Evolutionary conservation across 1,140 invertebrate species (phyloP).

Genomic region (Cylas formicarius): DNA sequence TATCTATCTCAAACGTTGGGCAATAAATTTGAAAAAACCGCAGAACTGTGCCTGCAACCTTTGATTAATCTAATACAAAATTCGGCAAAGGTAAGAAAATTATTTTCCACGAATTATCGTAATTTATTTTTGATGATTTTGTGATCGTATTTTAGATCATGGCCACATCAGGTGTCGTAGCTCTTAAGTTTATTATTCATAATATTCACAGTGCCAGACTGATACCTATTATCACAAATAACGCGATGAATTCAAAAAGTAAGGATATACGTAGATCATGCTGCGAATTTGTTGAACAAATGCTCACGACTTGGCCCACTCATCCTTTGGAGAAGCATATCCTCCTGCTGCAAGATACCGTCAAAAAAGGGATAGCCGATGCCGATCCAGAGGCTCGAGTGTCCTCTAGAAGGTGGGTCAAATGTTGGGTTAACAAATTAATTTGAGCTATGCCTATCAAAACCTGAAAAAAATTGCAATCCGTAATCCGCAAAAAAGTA

Average conservation of each 20-base stretch:
- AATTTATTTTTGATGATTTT: conserved; percentile 2
- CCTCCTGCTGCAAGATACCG: conserved; percentile 67
- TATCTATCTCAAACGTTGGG: conserved; percentile 79
- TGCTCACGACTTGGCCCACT: conserved; percentile 80
- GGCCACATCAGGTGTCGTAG: conserved; percentile 79
- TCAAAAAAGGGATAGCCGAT: conserved; percentile 85
- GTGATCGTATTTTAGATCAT: conserved; percentile 60
- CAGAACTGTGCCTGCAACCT: conserved; percentile 70
- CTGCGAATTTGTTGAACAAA: conserved; percentile 78
- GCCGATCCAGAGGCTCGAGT: conserved; percentile 83
- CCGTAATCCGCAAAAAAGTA: too few species aligned
- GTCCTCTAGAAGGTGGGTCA: conserved; percentile 59
- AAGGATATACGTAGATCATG: conserved; percentile 79
- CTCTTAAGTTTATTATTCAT: conserved; percentile 83
- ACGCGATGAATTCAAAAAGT: conserved; percentile 74
- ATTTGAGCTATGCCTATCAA: too few species aligned
- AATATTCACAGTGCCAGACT: conserved; percentile 78
- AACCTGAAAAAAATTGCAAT: too few species aligned
- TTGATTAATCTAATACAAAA: conserved; percentile 91
- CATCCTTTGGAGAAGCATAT: conserved; percentile 77
- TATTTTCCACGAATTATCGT: conserved; percentile 1
- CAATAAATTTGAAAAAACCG: conserved; percentile 78
- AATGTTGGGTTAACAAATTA: neutral
- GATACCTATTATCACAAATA: conserved; percentile 78
- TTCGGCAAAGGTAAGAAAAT: conserved; percentile 71